A percentile compares a stretch with the other conserved stretches of the same genome.
phyloP scores from a whole-genome alignment of 1,140 invertebrate genomes.

The Drosophila asahinai region DNA sequence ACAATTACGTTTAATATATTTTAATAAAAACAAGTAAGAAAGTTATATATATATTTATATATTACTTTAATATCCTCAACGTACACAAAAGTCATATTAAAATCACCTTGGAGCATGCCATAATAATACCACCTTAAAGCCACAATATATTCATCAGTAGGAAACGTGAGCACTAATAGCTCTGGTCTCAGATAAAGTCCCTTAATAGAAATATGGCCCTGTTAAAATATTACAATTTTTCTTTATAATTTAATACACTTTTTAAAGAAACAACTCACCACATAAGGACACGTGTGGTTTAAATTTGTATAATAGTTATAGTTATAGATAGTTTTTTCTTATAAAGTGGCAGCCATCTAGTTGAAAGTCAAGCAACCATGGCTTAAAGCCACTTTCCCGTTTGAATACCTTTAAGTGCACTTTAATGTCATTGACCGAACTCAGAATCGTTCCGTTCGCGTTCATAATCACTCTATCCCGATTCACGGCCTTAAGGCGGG shows the following conservation, averaged over 20 bases:
- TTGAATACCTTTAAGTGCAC: too few relatives aligned
- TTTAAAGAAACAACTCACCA: conserved; percentile 7
- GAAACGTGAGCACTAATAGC: conserved; percentile 5
- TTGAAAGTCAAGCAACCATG: neutral
- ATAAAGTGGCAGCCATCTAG: conserved; percentile 18
- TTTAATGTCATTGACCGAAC: too few relatives aligned
- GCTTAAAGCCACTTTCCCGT: neutral
- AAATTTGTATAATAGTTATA: conserved; percentile 5
- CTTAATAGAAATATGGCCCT: conserved; percentile 1
- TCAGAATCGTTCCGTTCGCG: too few relatives aligned
- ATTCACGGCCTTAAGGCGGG: too few relatives aligned
- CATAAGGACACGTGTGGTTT: conserved; percentile 30
- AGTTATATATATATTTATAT: too few relatives aligned
- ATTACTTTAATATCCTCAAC: conserved; percentile 2
- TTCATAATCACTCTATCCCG: too few relatives aligned
- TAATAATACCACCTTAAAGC: neutral
- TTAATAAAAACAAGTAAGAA: too few relatives aligned
- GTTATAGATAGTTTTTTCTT: neutral
- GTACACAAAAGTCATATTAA: conserved; percentile 11
- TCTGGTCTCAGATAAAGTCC: conserved; percentile 22
- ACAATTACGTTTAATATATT: too few relatives aligned
- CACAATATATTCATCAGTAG: conserved; percentile 22
- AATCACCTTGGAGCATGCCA: conserved; percentile 2
- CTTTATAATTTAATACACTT: too few relatives aligned
- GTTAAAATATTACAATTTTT: too few relatives aligned